A percentile compares a stretch with the other conserved stretches of the same genome.
Evolutionary conservation across 92 coral and sea anemone species (phyloP).

Genomic region (Hydrozoanthus gracilis): DNA sequence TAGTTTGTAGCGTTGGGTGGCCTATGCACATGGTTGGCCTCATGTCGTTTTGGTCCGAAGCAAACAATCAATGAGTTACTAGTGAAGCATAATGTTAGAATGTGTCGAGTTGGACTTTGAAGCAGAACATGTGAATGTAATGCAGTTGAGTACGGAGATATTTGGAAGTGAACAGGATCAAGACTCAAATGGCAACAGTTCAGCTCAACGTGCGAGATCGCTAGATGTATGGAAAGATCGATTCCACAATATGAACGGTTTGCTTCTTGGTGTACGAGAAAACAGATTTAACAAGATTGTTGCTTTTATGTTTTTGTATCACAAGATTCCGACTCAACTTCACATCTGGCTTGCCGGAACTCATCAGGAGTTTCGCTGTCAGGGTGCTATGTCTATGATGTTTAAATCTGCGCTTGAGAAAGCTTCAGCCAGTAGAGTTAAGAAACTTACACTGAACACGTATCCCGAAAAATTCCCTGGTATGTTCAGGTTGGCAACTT

Average conservation of each 20-base stretch:
- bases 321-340: conserved; percentile 24
- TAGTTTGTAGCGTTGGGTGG: too few species aligned
- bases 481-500: conserved; percentile 30
- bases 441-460: conserved; percentile 37
- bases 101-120: conserved; percentile 46
- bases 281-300: background rate
- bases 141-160: conserved; percentile 16
- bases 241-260: conserved; percentile 36
- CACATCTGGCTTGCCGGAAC: conserved; percentile 48
- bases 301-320: conserved; percentile 41
- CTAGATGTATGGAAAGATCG: conserved; percentile 31
- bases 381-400: conserved; percentile 41
- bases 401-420: conserved; percentile 28
- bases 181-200: background rate
- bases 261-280: conserved; percentile 24
- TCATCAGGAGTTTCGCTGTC: conserved; percentile 5
- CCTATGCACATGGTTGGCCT: too few species aligned
- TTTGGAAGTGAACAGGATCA: background rate
- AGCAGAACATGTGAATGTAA: conserved; percentile 11
- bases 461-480: conserved; percentile 27
- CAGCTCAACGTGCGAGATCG: conserved; percentile 6
- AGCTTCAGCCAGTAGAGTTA: background rate
- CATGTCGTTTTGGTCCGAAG: too few species aligned
- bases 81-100: conserved; percentile 7
- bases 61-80: background rate